Evolutionary conservation across 2,113 vertebrate genomes (phyloP).

Genomic region (Carlito syrichta): DNA sequence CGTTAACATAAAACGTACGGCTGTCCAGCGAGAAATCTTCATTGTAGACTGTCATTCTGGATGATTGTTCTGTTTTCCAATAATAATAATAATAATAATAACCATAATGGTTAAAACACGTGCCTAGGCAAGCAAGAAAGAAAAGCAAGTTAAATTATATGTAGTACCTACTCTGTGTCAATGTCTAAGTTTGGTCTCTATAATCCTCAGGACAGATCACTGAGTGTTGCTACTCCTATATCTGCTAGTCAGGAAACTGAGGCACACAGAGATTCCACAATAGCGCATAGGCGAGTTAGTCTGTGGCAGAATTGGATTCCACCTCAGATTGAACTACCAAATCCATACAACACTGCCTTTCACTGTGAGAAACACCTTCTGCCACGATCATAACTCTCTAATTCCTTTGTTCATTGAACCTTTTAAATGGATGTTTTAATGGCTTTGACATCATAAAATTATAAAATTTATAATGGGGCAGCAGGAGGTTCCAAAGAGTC

Average conservation of each 20-base stretch:
- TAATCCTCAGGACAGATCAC: not conserved
- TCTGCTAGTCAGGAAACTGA: not conserved
- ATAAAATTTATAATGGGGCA: not conserved
- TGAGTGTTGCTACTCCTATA: not conserved
- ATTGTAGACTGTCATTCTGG: not conserved
- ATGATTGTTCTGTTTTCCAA: not conserved
- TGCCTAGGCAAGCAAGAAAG: not conserved
- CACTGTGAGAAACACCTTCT: not conserved
- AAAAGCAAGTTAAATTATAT: not conserved
- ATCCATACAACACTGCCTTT: not conserved
- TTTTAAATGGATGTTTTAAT: not conserved
- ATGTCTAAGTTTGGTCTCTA: no score
- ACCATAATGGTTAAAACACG: not conserved
- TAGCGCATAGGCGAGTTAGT: not conserved
- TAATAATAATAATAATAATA: no score
- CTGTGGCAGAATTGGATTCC: not conserved
- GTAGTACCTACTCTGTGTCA: not conserved
- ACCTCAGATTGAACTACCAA: not conserved
- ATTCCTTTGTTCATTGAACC: not conserved
- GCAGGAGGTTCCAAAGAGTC: not conserved
- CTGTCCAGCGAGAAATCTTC: not conserved
- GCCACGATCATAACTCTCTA: not conserved
- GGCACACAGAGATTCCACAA: accelerated
- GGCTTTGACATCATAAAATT: not conserved
- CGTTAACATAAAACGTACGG: not conserved